Base-by-base conservation (phyloP, 2,113 vertebrate genomes). In the Anoura caudifer region DNA sequence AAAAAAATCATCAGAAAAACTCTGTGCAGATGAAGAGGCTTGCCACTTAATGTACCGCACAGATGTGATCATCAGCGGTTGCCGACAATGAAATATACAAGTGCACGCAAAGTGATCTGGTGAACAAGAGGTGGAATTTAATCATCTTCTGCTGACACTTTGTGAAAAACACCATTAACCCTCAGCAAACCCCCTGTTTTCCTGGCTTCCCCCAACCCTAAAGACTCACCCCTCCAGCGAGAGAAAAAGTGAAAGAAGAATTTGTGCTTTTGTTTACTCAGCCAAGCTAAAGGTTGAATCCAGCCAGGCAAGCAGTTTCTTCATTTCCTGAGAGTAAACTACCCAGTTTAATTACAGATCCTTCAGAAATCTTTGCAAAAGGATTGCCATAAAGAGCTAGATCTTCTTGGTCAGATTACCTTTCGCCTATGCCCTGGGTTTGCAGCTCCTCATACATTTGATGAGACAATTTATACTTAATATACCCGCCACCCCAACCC, bases 291-390 rank as follows among this genome's bases (percentile, higher is more conserved):
- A 98, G 98, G 98, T 98, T 98, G 98, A 97, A 98, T 98, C 97
- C 95, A 98, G 98, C 98, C 98, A 98, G 98, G 97, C 98, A 98
- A 98, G 98, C 98, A 98, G 98, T 98, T 99, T 98, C 98, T 98
- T 98, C 98, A 98, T 98, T 98, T 98, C 98, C 98, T 98, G 96
- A 97, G 98, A 98, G 98, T 98, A 98, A 99, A 99, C 98, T 98
- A 98, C 97, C 98, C 98, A 98, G 98, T 98, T 98, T 98, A 99
- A 99, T 98, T 99, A 98, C 98, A 98, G 98, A 98, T 98, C 98
- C 98, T 98, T 98, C 96, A 94, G 97, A 98, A 98, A 98, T 98
- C 98, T 98, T 98, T 98, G 98, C 98, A 97, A 98, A 98, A 98
- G 98, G 98, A 98, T 98, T 98, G 97, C 96, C 98, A 97, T 98